These are phyloP conservation scores for Hemaris fuciformis DNA, from an alignment of 2,888 invertebrate genomes.

Conservation along the genomic window DNA sequence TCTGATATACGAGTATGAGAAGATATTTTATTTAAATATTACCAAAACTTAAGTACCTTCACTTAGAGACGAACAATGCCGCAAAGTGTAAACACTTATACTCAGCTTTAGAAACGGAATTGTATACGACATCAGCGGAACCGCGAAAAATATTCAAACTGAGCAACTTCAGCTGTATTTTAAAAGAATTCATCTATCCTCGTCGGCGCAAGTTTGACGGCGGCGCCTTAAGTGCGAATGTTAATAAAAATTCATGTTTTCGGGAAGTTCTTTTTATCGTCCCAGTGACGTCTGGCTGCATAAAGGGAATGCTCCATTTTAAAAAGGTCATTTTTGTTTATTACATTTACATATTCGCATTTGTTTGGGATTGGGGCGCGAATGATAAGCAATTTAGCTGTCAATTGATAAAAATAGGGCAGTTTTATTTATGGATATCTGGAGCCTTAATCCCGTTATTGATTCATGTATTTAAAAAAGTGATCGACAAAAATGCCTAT, in stretches of 20 bases:
- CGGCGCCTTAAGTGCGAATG: conserved; percentile 21
- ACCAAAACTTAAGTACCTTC: background rate
- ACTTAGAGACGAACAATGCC: no score
- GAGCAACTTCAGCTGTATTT: conserved; percentile 30
- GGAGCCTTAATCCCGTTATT: no score
- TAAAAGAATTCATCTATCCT: conserved; percentile 39
- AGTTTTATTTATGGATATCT: background rate
- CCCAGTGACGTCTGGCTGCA: conserved; percentile 15
- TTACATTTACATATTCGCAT: conserved; percentile 6
- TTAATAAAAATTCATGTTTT: conserved; percentile 41
- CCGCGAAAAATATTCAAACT: background rate
- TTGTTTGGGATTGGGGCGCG: background rate
- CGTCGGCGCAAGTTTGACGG: conserved; percentile 21
- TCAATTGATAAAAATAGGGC: background rate
- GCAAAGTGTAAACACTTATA: no score
- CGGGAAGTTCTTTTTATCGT: conserved; percentile 16
- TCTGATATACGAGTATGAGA: no score
- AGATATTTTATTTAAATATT: no score
- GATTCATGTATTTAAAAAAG: no score
- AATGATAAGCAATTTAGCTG: background rate
- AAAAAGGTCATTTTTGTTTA: conserved; percentile 8
- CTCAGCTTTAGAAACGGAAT: background rate
- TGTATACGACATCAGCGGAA: background rate
- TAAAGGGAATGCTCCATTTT: conserved; percentile 6
- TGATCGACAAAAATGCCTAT: no score